These are phyloP conservation scores for Perithous albicinctus DNA, from an alignment of 2,888 invertebrate genomes.

Conservation along the genomic window DNA sequence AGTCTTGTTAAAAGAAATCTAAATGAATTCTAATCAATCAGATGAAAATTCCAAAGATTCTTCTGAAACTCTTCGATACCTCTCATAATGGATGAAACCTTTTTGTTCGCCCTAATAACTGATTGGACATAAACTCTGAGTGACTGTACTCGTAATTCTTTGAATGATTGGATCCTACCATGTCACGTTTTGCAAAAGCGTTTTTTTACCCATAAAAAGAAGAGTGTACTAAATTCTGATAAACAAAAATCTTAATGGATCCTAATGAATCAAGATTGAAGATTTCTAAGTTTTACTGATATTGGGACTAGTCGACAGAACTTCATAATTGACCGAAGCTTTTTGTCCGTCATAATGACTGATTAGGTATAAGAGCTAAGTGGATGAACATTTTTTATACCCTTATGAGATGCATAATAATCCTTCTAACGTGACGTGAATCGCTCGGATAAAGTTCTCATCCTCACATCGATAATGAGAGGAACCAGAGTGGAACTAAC, in stretches of 20 bases:
- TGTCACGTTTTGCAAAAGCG: not conserved
- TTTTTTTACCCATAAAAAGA: not conserved
- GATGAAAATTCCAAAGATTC: no score
- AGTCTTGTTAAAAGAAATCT: no score
- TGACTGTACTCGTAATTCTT: no score
- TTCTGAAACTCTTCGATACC: no score
- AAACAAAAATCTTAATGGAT: not conserved
- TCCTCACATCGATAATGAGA: not conserved
- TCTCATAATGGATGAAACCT: no score
- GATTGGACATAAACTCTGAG: no score
- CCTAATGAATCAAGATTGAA: not conserved
- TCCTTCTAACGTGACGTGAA: conserved; percentile 12
- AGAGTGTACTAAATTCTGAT: no score
- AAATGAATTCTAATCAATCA: no score
- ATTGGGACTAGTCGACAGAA: not conserved
- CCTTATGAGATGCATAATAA: conserved; percentile 16
- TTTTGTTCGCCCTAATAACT: no score
- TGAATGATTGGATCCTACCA: not conserved
- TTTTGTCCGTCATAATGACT: not conserved
- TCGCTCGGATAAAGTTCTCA: not conserved
- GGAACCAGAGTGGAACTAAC: not conserved
- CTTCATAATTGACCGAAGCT: not conserved
- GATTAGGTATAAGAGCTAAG: not conserved
- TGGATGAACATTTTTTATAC: conserved; percentile 13
- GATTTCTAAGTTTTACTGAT: not conserved